Percentiles rank a stretch among this genome's conserved stretches.
Evolutionary conservation across 1,140 invertebrate genomes (phyloP).

Genomic region (Dendroctonus ponderosae): DNA sequence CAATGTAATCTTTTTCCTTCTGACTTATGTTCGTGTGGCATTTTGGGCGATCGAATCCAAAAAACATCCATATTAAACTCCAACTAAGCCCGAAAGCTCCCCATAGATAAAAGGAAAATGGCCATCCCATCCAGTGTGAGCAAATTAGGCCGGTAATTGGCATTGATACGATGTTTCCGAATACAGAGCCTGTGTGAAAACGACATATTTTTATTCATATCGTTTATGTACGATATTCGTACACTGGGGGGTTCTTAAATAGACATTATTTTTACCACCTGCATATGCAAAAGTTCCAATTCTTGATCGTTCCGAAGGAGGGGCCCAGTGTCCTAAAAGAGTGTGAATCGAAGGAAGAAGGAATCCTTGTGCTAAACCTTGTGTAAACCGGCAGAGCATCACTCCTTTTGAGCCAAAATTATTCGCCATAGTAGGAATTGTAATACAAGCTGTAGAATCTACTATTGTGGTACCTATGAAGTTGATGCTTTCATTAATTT

Average conservation of each 20-base stretch:
- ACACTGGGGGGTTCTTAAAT: too few species aligned
- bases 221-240: too few species aligned
- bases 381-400: constrained; percentile 34
- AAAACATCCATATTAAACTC: constrained; percentile 61
- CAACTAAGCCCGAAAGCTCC: constrained; percentile 58
- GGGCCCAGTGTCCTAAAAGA: constrained; percentile 31
- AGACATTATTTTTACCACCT: constrained; percentile 17
- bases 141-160: constrained; percentile 68
- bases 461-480: constrained; percentile 18
- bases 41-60: constrained; percentile 66
- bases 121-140: constrained; percentile 68
- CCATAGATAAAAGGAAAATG: constrained; percentile 72
- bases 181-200: constrained; percentile 57
- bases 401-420: constrained; percentile 33
- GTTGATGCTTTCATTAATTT: too few species aligned
- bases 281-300: constrained; percentile 32
- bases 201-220: constrained; percentile 41
- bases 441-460: constrained; percentile 31
- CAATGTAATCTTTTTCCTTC: constrained; percentile 65
- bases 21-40: constrained; percentile 58
- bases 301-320: constrained; percentile 32
- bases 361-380: constrained; percentile 34
- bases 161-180: constrained; percentile 71
- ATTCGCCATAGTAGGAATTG: constrained; percentile 32
- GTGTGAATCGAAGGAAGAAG: constrained; percentile 26